These are phyloP conservation scores for Lasioglossum pauxillum DNA, from an alignment of 2,888 invertebrate species.

Conservation along the genomic window DNA sequence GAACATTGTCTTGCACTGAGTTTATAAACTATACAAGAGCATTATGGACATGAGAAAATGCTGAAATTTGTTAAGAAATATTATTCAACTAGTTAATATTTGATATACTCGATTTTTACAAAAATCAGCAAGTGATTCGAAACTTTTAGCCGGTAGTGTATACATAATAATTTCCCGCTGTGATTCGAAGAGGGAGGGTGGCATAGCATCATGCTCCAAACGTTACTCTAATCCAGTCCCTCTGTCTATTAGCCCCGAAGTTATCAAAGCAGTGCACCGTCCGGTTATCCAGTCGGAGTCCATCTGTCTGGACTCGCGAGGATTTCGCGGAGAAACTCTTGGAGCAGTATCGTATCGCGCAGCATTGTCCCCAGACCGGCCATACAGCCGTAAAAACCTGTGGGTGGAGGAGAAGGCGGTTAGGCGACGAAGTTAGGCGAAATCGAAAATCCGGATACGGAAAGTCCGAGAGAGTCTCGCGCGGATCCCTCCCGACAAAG, in stretches of 20 bases:
- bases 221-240: neutral
- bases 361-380: neutral
- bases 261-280: neutral
- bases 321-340: conserved; percentile 9
- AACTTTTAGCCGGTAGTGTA: no score
- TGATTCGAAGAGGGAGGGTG: neutral
- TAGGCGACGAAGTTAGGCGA: conserved; percentile 55
- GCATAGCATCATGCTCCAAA: neutral
- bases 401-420: neutral
- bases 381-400: conserved; percentile 4
- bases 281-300: neutral
- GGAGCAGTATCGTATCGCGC: neutral
- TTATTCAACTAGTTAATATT: no score
- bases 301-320: neutral
- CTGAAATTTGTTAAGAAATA: no score
- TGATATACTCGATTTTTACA: no score
- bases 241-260: neutral
- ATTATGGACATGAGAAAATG: no score
- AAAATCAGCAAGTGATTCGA: no score
- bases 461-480: conserved; percentile 48
- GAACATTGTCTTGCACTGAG: no score
- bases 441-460: conserved; percentile 65
- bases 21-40: no score
- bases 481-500: conserved; percentile 49
- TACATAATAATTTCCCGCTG: neutral